Base-by-base conservation (phyloP, 1,140 invertebrate genomes). In the Neuroterus valhalla region DNA sequence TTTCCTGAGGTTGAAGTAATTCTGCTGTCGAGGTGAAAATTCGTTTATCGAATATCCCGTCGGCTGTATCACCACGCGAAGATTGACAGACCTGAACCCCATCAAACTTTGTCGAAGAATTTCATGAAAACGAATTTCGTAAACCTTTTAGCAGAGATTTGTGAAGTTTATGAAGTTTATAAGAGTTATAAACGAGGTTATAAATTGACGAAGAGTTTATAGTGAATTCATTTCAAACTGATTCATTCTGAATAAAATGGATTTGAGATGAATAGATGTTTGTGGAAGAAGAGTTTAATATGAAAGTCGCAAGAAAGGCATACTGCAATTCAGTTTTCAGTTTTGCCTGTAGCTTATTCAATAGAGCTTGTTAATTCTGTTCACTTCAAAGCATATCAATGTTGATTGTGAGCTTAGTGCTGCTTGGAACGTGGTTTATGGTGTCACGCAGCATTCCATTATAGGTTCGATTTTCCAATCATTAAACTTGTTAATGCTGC, bases 1-100 rank as follows among this genome's bases (percentile, higher is more conserved):
- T 62, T 62, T 38, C 55, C 55, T 62, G 55, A 62, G 55, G 55
- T 62, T 62, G 26, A 62, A 62, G 55, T 62, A 38, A 62, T 62
- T 62, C 31, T 62, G 55, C 55, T 62, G 55, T 62, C 55, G 55
- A 62, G 55, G 55, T 62, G 55, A 62, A 62, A 31, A 62, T 62
- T 62, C 55, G 55, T 38, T 62, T 62, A 62, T 62, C 55, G 55
- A 62, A 62, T 62, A 62, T 62, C 55, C 26, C 55, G 31, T 62
- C 55, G 55, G 55, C 55, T 62, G 55, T 62, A 62, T 62, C 55
- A 62, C 31, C 55, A 38, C 31, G 55, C 26, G 26, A 62, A 62
- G 55, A 62, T 62, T 62, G 55, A 62, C 55, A 62, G 55, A 62
- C 26, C 55, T 62, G 55, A 62, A 62, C 55, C 15, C 55, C 23